Evolutionary conservation across 2,888 invertebrate species (phyloP).

Genomic region (Troglohyphantes excavatus): DNA sequence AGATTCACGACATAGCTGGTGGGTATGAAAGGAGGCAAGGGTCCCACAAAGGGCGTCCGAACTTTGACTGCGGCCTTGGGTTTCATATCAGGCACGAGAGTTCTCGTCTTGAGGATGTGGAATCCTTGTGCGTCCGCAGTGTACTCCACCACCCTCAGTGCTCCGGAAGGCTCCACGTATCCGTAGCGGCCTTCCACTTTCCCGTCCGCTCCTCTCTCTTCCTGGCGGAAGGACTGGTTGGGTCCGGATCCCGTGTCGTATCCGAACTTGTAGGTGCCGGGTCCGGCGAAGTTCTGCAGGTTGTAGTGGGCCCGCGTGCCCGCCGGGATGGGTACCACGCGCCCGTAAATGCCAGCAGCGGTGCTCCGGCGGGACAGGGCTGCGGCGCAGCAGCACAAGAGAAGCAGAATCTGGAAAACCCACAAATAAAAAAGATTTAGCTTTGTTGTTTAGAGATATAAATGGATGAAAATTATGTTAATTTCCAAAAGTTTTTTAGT

Average conservation of each 20-base stretch:
- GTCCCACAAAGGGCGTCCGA: constrained; percentile 76
- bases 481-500: no score
- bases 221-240: constrained; percentile 75
- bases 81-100: constrained; percentile 74
- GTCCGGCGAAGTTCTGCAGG: constrained; percentile 76
- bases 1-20: constrained; percentile 73
- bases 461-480: no score
- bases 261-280: constrained; percentile 78
- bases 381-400: no score
- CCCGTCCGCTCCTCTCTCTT: constrained; percentile 70
- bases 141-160: constrained; percentile 76
- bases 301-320: constrained; percentile 78
- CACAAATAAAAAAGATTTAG: background rate
- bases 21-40: constrained; percentile 77
- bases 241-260: constrained; percentile 79
- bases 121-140: constrained; percentile 72
- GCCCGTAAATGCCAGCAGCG: constrained; percentile 68
- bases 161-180: constrained; percentile 77
- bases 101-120: constrained; percentile 73
- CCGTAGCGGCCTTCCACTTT: constrained; percentile 75
- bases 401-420: background rate
- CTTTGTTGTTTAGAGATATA: no score
- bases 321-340: constrained; percentile 77
- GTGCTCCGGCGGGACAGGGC: constrained; percentile 31
- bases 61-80: constrained; percentile 75